These are phyloP conservation scores for Pristionchus fissidentatus DNA, from an alignment of 2,888 invertebrate genomes.

Conservation along the genomic window DNA sequence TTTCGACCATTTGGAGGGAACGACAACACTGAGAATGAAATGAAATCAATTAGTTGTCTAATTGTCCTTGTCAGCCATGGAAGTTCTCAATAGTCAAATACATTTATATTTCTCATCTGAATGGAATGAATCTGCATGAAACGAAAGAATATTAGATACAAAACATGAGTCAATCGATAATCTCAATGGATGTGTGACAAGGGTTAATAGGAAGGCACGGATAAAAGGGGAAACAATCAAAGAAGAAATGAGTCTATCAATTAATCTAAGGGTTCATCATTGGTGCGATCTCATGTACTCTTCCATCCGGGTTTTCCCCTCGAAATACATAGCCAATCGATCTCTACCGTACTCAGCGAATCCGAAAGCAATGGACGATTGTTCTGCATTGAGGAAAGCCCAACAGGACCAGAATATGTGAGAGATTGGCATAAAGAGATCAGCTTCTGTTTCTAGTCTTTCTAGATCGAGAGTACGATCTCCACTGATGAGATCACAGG, in stretches of 20 bases:
- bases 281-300: slow-evolving; percentile 50
- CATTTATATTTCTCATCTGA: background rate
- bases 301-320: slow-evolving; percentile 58
- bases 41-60: background rate
- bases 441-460: slow-evolving; percentile 57
- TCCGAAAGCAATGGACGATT: slow-evolving; percentile 60
- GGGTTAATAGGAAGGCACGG: background rate
- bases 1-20: background rate
- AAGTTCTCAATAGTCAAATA: background rate
- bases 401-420: slow-evolving; percentile 66
- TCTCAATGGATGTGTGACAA: background rate
- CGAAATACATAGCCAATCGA: slow-evolving; percentile 63
- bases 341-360: slow-evolving; percentile 62
- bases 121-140: slow-evolving; percentile 6
- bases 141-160: too few species aligned
- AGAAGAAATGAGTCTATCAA: background rate
- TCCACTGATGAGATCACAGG: slow-evolving; percentile 62
- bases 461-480: slow-evolving; percentile 57
- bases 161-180: background rate
- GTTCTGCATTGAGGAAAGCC: slow-evolving; percentile 64
- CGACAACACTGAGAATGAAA: background rate
- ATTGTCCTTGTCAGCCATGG: too few species aligned
- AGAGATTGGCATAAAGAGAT: slow-evolving; percentile 64
- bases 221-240: background rate
- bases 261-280: too few species aligned